Evolutionary conservation across 2,797 vertebrate genomes (phyloP), one percentile per base, ranked within the genome.

Genomic region (Megaceryle alcyon): DNA sequence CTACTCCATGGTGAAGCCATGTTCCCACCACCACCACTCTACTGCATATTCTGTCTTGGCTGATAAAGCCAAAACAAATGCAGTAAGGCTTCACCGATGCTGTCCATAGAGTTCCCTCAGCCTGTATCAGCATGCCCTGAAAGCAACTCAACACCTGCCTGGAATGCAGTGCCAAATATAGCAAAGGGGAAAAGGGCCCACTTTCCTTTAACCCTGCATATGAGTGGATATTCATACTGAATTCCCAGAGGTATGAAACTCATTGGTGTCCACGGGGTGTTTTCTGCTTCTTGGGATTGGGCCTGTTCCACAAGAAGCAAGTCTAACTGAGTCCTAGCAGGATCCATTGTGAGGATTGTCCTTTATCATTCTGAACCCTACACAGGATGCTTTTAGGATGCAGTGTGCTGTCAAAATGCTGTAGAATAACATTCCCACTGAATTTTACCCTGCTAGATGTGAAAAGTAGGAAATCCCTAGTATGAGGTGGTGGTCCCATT

Each of bases 1-100:
- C 19, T 82, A 18, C 2, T 3, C 15, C 20, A 13, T 1, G 1
- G 28, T 71, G 59, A 82, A 88, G 26, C 5, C 1, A 0, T 49
- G 25, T 9, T 56, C 31, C 33, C 23, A 66, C 35, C 18, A 60
- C 9, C 9, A 63, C 3, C 19, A 28, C 8, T 46, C 14, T 7
- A 6, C 28, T 63, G 76, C 9, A 14, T 75, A 7, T 22, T 86
- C 53, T 68, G 2, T 68, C 15, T n/a, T 64, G 53, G 12, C 23
- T 73, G 21, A 41, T 25, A 63, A 80, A 89, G 11, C 7, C 29
- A 84, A 65, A 39, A 2, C 13, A 72, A 77, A 63, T 12, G 9
- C 35, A 57, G 10, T 35, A 61, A 80, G 10, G 4, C 29, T 16
- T 70, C 31, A 18, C 12, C 60, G 33, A 31, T 75, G 21, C 10